Evolutionary conservation across 2,113 vertebrate species (phyloP).

Genomic region (Corythaeola cristata): DNA sequence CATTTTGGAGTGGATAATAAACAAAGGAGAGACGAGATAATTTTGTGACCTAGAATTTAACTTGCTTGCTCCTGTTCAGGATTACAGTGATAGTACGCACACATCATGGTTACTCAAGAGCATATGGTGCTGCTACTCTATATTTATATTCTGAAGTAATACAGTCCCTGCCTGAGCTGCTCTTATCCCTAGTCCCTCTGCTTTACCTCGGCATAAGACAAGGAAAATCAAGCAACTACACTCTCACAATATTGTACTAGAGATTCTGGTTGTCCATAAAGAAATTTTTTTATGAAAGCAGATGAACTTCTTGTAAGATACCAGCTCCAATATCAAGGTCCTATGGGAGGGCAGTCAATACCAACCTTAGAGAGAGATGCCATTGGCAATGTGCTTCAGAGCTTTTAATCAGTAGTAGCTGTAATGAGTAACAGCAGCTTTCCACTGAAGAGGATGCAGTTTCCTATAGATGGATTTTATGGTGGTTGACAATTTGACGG

Average conservation of each 20-base stretch:
- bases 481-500: background rate
- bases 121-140: conserved; percentile 6
- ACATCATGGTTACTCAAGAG: background rate
- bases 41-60: background rate
- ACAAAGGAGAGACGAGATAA: background rate
- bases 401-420: background rate
- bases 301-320: background rate
- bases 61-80: background rate
- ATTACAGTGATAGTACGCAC: background rate
- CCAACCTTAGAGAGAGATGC: background rate
- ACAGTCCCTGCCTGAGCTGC: background rate
- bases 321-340: background rate
- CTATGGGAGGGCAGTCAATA: background rate
- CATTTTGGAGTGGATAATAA: background rate
- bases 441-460: background rate
- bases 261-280: background rate
- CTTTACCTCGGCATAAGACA: background rate
- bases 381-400: background rate
- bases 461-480: background rate
- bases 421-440: background rate
- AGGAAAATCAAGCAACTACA: background rate
- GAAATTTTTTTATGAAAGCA: background rate
- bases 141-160: background rate
- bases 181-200: background rate
- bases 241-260: background rate